Percentiles rank a stretch among this genome's conserved stretches.
Conservation (phyloP, 2,888 invertebrate genomes). For the Eupithecia centaureata region DNA sequence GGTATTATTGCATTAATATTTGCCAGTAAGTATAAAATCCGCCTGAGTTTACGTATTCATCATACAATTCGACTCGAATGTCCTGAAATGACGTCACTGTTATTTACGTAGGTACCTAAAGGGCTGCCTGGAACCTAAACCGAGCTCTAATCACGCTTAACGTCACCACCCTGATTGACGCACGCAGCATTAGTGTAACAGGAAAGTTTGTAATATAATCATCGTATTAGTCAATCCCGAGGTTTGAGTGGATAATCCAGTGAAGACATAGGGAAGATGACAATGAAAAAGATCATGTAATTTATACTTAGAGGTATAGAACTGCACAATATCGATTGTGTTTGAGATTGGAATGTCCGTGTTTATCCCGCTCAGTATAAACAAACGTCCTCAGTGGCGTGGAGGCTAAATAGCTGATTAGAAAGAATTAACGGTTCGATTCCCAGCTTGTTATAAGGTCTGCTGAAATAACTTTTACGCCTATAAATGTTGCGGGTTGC, state of each 20-base stretch:
- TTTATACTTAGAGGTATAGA: neutral
- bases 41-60: neutral
- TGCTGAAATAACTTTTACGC: neutral
- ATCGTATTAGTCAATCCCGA: conserved; percentile 9
- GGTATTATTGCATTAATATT: neutral
- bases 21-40: neutral
- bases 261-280: conserved; percentile 6
- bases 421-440: neutral
- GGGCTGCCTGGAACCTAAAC: conserved; percentile 1
- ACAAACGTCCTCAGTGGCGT: neutral
- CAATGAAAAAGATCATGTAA: conserved; percentile 7
- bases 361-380: conserved; percentile 5
- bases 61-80: neutral
- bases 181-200: neutral
- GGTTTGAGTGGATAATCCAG: conserved; percentile 14
- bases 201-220: neutral
- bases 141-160: conserved; percentile 2
- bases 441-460: neutral
- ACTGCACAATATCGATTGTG: neutral
- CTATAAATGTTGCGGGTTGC: neutral
- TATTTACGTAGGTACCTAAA: neutral
- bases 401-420: neutral
- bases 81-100: neutral
- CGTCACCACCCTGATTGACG: neutral
- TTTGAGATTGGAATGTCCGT: conserved; percentile 22